Percentiles rank a stretch among this genome's conserved stretches.
Evolutionary conservation across 2,888 invertebrate genomes (phyloP).

Genomic region (Campaea margaritaria): DNA sequence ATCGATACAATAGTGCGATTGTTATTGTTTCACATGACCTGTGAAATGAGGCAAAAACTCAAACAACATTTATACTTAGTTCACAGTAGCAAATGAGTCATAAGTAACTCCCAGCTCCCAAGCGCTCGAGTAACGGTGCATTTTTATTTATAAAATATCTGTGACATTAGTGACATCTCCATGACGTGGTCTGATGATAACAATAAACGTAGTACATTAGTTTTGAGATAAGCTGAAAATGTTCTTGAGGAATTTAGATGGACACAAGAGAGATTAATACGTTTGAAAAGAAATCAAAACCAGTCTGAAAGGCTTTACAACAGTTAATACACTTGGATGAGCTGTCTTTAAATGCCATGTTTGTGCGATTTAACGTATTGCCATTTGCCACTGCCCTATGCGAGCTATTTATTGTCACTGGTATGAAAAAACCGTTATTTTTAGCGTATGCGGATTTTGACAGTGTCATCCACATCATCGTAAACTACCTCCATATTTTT

Average conservation of each 20-base stretch:
- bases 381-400: no score
- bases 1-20: constrained; percentile 48
- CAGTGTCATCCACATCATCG: background rate
- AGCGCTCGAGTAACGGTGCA: constrained; percentile 22
- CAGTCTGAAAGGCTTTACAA: no score
- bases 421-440: no score
- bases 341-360: no score
- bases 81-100: constrained; percentile 38
- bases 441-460: no score
- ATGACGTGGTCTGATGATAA: constrained; percentile 19
- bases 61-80: constrained; percentile 41
- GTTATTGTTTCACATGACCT: constrained; percentile 44
- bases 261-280: background rate
- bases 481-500: constrained; percentile 3
- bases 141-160: constrained; percentile 17
- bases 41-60: constrained; percentile 47
- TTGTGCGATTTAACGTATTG: no score
- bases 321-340: no score
- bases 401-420: no score
- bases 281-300: background rate
- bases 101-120: constrained; percentile 10
- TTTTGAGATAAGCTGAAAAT: constrained; percentile 14
- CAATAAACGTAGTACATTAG: constrained; percentile 10
- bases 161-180: constrained; percentile 24
- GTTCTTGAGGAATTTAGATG: constrained; percentile 9